Base-by-base conservation (phyloP, 92 coral and sea anemone species). In the Epizoanthus illoricatus region DNA sequence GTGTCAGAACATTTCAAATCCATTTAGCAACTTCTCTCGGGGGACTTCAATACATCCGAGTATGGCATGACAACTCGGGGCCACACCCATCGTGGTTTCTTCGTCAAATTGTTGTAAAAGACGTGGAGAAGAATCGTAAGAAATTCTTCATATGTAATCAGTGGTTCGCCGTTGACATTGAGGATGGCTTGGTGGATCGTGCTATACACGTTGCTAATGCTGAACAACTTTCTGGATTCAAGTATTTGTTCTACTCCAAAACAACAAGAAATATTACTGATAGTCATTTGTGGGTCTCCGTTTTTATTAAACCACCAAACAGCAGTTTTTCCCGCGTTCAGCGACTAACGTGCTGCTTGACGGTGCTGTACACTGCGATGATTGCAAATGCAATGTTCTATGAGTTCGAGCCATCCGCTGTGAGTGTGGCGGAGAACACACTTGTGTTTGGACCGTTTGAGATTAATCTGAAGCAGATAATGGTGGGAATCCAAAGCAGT, bases 1-100 rank as follows among this genome's bases (percentile, higher is more conserved):
- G 89, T 58, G 90, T 94, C 5, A 88, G 84, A 13, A 74, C 92
- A 16, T 88, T 94, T 57, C 81, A 89, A 6, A 40, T 76, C 18
- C 70, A 76, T 47, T 84, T 90, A 0, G 91, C 94, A 10, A 75
- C 80, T 21, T 40, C 54, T n/a, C 88, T 94, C 7, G 98, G 98
- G n/a, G 91, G 71, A 17, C 70, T 94, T 5, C 90, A 90, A 76
- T 79, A 81, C 42, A 79, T 94, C 5, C 82, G 88, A 18, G 70
- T 94, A 23, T 94, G 98, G 98, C 98, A 94, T 42, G 93, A 94
- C 74, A 92, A 88, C 78, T 73, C 91, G 3, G 98, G 98, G 5
- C 17, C 71, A 23, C 78, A 85, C 52, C 97, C 98, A 0, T 80
- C 93, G 5, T 92, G 97, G 94, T 87, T 87, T 69, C 62, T 92